phyloP scores from a whole-genome alignment of 2,888 invertebrate genomes.

The Tachina grossa region DNA sequence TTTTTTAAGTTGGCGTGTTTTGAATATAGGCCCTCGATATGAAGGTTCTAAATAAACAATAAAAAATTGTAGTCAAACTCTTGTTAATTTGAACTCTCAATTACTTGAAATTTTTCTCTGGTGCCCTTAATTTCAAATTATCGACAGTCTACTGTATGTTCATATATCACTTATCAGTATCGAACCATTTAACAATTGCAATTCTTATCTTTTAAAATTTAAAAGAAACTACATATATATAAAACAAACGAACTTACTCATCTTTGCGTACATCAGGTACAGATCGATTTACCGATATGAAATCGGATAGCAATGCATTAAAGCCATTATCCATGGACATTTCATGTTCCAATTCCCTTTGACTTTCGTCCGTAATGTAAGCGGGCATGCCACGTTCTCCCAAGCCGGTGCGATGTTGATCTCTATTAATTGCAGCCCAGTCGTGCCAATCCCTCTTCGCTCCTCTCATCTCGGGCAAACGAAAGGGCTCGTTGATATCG shows the following conservation, averaged over 20 bases:
- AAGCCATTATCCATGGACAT: conserved; percentile 95
- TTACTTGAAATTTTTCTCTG: too few species aligned
- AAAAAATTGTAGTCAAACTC: too few species aligned
- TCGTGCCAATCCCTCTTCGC: conserved; percentile 91
- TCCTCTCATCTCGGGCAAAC: conserved; percentile 74
- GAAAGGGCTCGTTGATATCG: conserved; percentile 72
- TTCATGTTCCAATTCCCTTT: conserved; percentile 84
- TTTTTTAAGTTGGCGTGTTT: too few species aligned
- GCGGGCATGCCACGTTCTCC: conserved; percentile 90
- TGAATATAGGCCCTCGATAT: too few species aligned
- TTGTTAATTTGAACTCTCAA: too few species aligned
- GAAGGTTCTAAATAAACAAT: too few species aligned
- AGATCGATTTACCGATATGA: conserved; percentile 93
- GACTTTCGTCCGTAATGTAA: conserved; percentile 84
- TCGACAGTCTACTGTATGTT: too few species aligned
- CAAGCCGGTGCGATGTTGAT: conserved; percentile 85
- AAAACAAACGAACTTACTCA: conserved; percentile 80
- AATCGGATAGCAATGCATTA: conserved; percentile 96
- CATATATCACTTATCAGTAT: too few species aligned
- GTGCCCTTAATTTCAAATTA: too few species aligned
- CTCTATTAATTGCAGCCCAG: conserved; percentile 86
- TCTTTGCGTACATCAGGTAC: conserved; percentile 89
- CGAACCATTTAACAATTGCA: too few species aligned
- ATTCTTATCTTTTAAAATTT: neutral
- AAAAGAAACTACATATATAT: neutral